A percentile compares a stretch with the other conserved stretches of the same genome.
These are phyloP conservation scores for Nycteola revayana DNA, from an alignment of 2,888 invertebrate genomes.

Conservation along the genomic window DNA sequence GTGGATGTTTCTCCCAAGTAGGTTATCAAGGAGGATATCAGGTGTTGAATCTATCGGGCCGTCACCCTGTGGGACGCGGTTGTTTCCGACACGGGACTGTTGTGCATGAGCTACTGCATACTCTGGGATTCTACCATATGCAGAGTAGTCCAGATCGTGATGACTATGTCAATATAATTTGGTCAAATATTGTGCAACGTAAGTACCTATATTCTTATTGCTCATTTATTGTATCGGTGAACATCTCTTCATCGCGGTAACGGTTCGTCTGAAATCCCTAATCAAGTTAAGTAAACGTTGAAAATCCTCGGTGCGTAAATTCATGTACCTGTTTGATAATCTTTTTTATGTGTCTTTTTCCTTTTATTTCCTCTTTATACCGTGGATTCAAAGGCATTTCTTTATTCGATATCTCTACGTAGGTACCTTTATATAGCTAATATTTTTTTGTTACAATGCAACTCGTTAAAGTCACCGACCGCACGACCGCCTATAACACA, in stretches of 20 bases:
- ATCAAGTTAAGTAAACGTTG: too few relatives aligned
- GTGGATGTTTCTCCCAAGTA: conserved; percentile 77
- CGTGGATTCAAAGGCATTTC: too few relatives aligned
- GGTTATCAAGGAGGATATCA: conserved; percentile 75
- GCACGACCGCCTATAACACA: conserved; percentile 24
- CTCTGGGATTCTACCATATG: conserved; percentile 92
- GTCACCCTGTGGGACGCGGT: conserved; percentile 80
- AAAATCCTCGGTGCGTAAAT: too few relatives aligned
- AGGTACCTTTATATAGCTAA: too few relatives aligned
- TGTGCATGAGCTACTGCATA: conserved; percentile 89
- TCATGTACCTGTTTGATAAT: too few relatives aligned
- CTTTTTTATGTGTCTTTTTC: too few relatives aligned
- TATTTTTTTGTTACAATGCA: conserved; percentile 6
- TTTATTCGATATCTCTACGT: too few relatives aligned
- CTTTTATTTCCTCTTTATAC: too few relatives aligned
- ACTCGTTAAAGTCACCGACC: conserved; percentile 11
- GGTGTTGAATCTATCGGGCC: conserved; percentile 80
- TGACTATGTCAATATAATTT: conserved; percentile 86
- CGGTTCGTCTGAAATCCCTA: too few relatives aligned
- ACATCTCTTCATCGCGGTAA: background rate
- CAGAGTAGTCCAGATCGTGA: conserved; percentile 91
- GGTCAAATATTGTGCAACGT: conserved; percentile 87
- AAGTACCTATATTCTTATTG: conserved; percentile 27
- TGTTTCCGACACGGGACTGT: conserved; percentile 86
- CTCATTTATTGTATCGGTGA: background rate